A percentile compares a stretch with the other conserved stretches of the same genome.
phyloP scores from a whole-genome alignment of 2,113 vertebrate genomes.

The Chamaea fasciata region DNA sequence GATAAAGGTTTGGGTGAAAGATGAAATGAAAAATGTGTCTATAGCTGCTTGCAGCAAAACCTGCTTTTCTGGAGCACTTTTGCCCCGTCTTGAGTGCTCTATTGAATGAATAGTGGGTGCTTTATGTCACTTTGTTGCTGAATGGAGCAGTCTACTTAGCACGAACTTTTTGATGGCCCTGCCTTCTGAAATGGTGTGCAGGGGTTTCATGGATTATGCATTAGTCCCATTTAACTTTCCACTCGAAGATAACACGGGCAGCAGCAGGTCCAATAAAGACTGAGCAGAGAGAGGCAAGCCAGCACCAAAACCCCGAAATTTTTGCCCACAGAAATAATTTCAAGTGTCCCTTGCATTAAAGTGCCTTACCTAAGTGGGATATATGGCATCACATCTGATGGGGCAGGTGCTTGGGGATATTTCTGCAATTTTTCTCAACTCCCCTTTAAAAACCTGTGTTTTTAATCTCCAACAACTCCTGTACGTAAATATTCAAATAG shows the following conservation, averaged over 20 bases:
- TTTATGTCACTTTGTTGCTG: not conserved
- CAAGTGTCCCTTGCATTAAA: not conserved
- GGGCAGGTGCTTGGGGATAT: not conserved
- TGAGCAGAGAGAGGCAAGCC: not conserved
- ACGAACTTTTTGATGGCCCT: constrained; percentile 30
- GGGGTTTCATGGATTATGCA: not conserved
- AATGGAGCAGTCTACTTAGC: constrained; percentile 23
- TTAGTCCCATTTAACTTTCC: constrained; percentile 8
- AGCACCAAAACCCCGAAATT: not conserved
- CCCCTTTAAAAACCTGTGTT: not conserved
- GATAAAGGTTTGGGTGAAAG: constrained; percentile 56
- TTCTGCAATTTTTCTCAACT: not conserved
- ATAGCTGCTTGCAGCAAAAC: constrained; percentile 20
- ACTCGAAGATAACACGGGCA: not conserved
- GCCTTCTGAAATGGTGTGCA: not conserved
- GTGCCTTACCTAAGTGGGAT: not conserved
- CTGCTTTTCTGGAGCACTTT: constrained; percentile 36
- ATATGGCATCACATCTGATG: not conserved
- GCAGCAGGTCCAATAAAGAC: not conserved
- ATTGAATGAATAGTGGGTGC: not conserved
- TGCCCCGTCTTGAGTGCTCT: not conserved
- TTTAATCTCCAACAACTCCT: not conserved
- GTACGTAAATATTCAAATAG: not conserved
- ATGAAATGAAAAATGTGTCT: constrained; percentile 48
- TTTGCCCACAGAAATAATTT: not conserved